Conservation (phyloP, 2,888 invertebrate genomes). For the Tolmerus cingulatus region DNA sequence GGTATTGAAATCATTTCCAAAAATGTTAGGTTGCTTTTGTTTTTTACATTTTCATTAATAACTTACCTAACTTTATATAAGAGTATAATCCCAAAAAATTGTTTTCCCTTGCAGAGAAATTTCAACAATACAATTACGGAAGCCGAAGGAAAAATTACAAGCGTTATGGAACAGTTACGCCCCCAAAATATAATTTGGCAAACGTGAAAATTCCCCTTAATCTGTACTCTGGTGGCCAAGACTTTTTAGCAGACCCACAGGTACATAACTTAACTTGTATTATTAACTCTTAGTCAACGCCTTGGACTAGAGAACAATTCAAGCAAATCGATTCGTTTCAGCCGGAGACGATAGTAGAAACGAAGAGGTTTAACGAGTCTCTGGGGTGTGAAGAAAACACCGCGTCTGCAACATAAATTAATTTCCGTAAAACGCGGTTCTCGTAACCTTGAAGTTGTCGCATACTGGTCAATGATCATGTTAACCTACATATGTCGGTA, state of each 20-base stretch:
- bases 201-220: background rate
- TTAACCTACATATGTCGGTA: background rate
- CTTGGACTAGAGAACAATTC: background rate
- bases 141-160: background rate
- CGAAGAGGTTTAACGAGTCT: background rate
- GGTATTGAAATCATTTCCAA: too few relatives aligned
- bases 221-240: background rate
- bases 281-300: background rate
- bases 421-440: background rate
- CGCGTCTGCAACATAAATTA: background rate
- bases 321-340: background rate
- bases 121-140: conserved; percentile 13
- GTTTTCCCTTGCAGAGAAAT: background rate
- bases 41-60: too few relatives aligned
- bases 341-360: background rate
- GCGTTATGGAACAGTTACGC: background rate
- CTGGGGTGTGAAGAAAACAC: background rate
- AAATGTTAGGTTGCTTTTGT: too few relatives aligned
- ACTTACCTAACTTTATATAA: background rate
- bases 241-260: background rate
- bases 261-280: background rate
- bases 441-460: background rate
- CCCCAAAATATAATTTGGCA: background rate
- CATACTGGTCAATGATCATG: background rate
- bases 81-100: background rate